Base-by-base conservation (phyloP, 2,797 vertebrate genomes). In the Peromyscus nudipes region DNA sequence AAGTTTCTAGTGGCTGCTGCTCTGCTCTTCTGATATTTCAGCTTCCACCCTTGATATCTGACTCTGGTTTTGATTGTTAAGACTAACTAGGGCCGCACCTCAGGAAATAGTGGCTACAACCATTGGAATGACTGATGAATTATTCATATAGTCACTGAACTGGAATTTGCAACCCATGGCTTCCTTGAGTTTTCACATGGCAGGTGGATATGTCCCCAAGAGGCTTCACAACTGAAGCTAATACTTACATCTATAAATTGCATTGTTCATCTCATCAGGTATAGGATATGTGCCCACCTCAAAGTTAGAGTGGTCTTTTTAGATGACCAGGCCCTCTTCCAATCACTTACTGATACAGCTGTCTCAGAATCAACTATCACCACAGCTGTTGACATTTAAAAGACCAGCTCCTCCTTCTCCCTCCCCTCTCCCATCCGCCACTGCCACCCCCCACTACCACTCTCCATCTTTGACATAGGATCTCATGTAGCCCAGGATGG, bases 121-220 rank as follows among this genome's bases (percentile, higher is more conserved):
- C 76, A 95, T 77, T 46, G 96, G 94, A 97, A 96, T 91, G 71
- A 92, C 92, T 57, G n/a, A 90, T 97, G 86, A 95, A 96, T 96
- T 96, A 96, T 96, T 97, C 89, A 95, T 89, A 77, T 57, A 95
- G 80, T 91, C 87, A 90, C 77, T 96, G 86, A 95, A 88, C 37
- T 95, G 89, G 96, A 95, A 97, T 94, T 60, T 96, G 52, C 77
- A 94, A 95, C 86, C 96, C 73, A 37, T 84, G n/a, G 88, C 92
- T 90, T 98, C 86, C 64, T 64, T 95, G 62, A 79, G 76, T 60
- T 97, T 97, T 40, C 17, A 49, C 19, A 52, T 87, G 79, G 96
- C 82, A 76, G 57, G n/a, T 84, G 69, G 93, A 94, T 92, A 46
- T 57, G 93, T 69, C 16, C 79, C 12, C 37, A 80, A 92, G 57